Evolutionary conservation across 2,113 vertebrate species (phyloP).

Genomic region (Felis catus): DNA sequence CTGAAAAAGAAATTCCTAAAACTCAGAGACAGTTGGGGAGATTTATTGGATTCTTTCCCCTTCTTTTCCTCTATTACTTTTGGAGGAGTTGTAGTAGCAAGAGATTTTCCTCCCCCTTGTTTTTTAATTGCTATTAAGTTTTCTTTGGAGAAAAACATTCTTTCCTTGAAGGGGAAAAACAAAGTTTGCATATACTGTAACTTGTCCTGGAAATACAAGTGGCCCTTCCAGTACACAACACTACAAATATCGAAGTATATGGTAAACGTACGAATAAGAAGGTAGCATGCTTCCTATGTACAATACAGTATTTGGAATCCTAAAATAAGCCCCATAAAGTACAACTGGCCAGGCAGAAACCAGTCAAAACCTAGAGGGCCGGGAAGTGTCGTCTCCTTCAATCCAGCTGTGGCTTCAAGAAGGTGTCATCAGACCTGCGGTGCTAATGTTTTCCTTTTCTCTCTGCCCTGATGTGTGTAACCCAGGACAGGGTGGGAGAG

Average conservation of each 20-base stretch:
- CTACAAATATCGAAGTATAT: constrained; percentile 94
- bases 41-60: not conserved
- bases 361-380: not conserved
- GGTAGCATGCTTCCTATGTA: constrained; percentile 88
- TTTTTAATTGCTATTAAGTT: constrained; percentile 95
- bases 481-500: not conserved
- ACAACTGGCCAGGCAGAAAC: constrained; percentile 78
- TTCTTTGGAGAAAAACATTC: not conserved
- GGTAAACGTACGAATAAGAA: constrained; percentile 93
- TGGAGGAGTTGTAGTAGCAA: not conserved
- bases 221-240: constrained; percentile 91
- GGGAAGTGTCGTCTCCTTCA: not conserved
- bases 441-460: not conserved
- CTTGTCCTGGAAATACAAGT: constrained; percentile 95
- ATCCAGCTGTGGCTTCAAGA: not conserved
- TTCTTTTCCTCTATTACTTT: not conserved
- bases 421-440: not conserved
- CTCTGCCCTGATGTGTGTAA: not conserved
- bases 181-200: constrained; percentile 94
- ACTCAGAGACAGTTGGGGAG: not conserved
- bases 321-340: constrained; percentile 87
- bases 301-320: constrained; percentile 92
- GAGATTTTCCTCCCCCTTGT: not conserved
- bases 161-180: constrained; percentile 86
- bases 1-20: not conserved